Conservation (phyloP, 2,113 vertebrate species). For the Oceanodroma tethys region DNA sequence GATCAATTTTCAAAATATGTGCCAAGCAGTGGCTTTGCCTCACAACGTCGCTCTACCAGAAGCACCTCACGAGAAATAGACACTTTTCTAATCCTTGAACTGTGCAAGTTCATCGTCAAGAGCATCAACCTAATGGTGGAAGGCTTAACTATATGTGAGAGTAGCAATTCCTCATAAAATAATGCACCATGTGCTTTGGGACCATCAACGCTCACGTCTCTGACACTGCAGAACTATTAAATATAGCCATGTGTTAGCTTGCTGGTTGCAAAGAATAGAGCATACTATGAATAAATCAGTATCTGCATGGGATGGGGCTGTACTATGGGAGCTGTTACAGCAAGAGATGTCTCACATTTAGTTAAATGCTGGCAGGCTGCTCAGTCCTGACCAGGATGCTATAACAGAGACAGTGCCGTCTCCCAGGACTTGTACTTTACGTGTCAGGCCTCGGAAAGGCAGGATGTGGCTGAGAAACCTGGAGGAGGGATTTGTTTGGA, state of each 20-base stretch:
- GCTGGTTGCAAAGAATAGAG: not conserved
- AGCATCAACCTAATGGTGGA: not conserved
- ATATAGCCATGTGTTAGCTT: not conserved
- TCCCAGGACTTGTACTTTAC: not conserved
- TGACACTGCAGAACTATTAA: not conserved
- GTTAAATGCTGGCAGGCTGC: not conserved
- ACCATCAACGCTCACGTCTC: not conserved
- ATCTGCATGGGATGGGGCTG: not conserved
- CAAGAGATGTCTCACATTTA: not conserved
- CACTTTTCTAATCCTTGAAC: not conserved
- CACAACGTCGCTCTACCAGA: not conserved
- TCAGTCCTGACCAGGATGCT: not conserved
- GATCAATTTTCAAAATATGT: not conserved
- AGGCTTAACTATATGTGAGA: not conserved
- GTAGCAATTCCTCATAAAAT: not conserved
- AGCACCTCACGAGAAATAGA: rapidly evolving
- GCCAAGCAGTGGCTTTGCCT: not conserved
- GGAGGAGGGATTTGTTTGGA: not conserved
- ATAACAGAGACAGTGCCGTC: not conserved
- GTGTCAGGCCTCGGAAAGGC: not conserved
- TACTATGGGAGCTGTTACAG: not conserved
- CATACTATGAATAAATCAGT: not conserved
- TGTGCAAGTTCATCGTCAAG: not conserved
- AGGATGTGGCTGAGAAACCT: not conserved
- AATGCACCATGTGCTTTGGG: not conserved